phyloP scores from a whole-genome alignment of 2,888 invertebrate species.

The Andrena haemorrhoa region DNA sequence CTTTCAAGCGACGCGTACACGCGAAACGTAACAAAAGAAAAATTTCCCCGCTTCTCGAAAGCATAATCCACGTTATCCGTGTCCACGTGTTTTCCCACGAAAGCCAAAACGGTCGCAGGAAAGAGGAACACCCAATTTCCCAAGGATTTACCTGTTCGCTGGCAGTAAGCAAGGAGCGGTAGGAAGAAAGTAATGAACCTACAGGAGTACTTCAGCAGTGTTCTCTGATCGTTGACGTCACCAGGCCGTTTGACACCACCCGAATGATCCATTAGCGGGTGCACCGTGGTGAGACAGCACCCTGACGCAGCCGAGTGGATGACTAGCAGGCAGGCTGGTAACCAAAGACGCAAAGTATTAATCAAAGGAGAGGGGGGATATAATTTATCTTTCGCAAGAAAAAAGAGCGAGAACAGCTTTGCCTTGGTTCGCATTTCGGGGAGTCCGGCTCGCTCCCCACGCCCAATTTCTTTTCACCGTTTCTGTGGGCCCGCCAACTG shows the following conservation, averaged over 20 bases:
- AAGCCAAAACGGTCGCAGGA: background rate
- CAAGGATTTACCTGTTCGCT: background rate
- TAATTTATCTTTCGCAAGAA: constrained; percentile 60
- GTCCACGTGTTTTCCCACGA: background rate
- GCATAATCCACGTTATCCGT: no score
- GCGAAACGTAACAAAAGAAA: background rate
- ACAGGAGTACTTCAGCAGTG: no score
- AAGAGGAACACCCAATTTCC: background rate
- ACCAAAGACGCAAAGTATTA: constrained; percentile 6
- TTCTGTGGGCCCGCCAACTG: constrained; percentile 60
- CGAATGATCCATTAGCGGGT: background rate
- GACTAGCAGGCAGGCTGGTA: background rate
- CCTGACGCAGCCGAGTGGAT: constrained; percentile 5
- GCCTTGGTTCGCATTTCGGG: constrained; percentile 60
- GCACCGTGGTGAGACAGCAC: constrained; percentile 1
- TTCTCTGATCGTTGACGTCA: constrained; percentile 5
- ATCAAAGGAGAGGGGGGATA: constrained; percentile 9
- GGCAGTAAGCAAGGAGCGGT: background rate
- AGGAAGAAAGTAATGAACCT: background rate
- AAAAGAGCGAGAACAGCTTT: constrained; percentile 51
- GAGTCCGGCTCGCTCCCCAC: constrained; percentile 59
- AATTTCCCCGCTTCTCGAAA: background rate
- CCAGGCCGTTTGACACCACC: background rate
- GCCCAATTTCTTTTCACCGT: constrained; percentile 71
- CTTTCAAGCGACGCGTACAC: constrained; percentile 17